These are phyloP conservation scores for Drosophila baimaii DNA, from an alignment of 1,140 invertebrate genomes.

Conservation along the genomic window DNA sequence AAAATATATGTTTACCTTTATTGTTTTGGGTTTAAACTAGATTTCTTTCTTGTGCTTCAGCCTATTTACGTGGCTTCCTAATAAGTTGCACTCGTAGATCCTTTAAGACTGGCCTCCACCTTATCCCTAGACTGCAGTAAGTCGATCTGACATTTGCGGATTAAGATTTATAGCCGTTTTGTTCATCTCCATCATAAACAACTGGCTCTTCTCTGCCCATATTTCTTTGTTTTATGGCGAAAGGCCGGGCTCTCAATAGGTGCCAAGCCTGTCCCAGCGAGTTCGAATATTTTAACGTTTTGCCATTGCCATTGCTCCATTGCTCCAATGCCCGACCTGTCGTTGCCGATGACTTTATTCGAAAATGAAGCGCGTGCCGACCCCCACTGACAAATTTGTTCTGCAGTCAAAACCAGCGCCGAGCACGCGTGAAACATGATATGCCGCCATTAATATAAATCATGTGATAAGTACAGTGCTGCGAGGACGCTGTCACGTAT, in stretches of 20 bases:
- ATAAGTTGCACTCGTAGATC: constrained; percentile 18
- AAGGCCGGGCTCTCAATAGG: constrained; percentile 53
- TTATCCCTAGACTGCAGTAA: constrained; percentile 32
- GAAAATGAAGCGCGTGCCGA: constrained; percentile 82
- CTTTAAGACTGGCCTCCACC: constrained; percentile 3
- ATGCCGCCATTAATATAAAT: constrained; percentile 84
- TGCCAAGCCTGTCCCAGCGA: constrained; percentile 47
- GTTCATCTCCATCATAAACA: constrained; percentile 48
- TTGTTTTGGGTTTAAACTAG: neutral
- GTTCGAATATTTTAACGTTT: constrained; percentile 19
- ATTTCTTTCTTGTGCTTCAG: neutral
- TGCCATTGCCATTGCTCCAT: constrained; percentile 29
- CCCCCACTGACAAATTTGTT: constrained; percentile 84
- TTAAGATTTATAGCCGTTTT: constrained; percentile 45
- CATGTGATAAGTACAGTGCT: constrained; percentile 74
- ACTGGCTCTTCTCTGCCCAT: constrained; percentile 41
- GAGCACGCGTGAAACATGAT: constrained; percentile 84
- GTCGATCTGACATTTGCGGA: constrained; percentile 42
- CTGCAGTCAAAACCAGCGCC: constrained; percentile 76
- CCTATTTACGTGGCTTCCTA: neutral
- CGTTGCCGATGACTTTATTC: constrained; percentile 77
- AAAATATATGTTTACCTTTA: neutral
- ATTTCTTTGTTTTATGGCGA: constrained; percentile 53
- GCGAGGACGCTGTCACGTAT: constrained; percentile 51
- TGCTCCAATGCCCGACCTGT: constrained; percentile 59